Evolutionary conservation across 2,113 vertebrate genomes (phyloP).

Genomic region (Pelecanus crispus): DNA sequence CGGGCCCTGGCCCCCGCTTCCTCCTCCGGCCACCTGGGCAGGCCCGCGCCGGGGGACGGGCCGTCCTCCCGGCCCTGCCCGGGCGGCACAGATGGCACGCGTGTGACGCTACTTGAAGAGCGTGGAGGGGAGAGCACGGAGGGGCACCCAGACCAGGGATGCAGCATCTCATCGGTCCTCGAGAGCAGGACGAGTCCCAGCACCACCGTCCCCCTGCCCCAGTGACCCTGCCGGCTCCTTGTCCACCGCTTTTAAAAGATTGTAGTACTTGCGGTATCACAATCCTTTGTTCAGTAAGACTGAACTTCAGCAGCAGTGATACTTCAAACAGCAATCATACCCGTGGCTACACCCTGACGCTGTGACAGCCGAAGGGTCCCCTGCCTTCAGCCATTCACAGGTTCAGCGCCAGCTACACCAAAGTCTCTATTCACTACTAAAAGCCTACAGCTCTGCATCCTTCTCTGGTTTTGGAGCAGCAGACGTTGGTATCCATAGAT

Average conservation of each 20-base stretch:
- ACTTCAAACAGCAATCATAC: background rate
- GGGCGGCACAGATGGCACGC: rapidly evolving
- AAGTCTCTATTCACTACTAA: background rate
- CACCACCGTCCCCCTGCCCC: background rate
- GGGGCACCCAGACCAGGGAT: background rate
- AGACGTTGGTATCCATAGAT: background rate
- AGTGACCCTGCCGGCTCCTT: background rate
- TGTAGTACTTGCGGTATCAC: rapidly evolving
- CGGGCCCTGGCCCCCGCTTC: rapidly evolving
- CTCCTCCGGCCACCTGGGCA: background rate
- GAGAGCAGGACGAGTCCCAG: background rate
- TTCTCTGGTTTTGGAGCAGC: background rate
- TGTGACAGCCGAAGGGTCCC: background rate
- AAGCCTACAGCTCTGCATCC: background rate
- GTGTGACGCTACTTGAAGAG: background rate
- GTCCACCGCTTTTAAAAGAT: background rate
- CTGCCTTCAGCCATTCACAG: background rate
- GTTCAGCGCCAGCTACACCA: background rate
- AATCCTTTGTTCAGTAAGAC: background rate
- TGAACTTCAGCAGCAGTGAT: background rate
- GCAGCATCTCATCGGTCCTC: rapidly evolving
- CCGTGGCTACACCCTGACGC: background rate
- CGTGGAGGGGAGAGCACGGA: background rate
- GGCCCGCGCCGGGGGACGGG: background rate
- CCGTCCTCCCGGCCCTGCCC: background rate